Evolutionary conservation across 2,888 invertebrate genomes (phyloP), one percentile per base, ranked within the genome.

Genomic region (Erebia ligea): DNA sequence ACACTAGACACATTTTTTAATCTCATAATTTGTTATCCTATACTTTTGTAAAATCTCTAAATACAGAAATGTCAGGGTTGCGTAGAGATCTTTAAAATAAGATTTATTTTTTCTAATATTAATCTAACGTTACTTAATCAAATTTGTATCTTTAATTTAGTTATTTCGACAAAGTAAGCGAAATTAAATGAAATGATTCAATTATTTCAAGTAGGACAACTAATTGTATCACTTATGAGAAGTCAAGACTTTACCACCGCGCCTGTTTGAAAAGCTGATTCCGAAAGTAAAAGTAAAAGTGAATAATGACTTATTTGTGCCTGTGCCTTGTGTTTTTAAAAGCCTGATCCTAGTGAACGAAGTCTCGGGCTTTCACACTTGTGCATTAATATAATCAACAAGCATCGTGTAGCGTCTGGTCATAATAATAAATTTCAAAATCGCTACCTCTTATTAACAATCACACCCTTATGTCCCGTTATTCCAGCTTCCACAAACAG

Each of bases 401-500:
- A 34, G 34, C 34, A 34, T 34, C 34, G 5, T 34, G 34, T 34
- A 34, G 34, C 6, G 34, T 34, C 34, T 34, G 34, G 34, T 34
- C 34, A 6, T n/a, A 3, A 2, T 34, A 34, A 25, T 3, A 3
- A 25, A 3, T 25, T 25, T 3, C 1, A 62, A 65, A 78, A 64
- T 45, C 83, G 86, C 85, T 79, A 17, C 59, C 71, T 61, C 73
- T 56, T 15, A 48, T 72, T 67, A 69, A 52, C n/a, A 48, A 62
- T 3, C 1, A 67, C 6, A 2, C 48, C 13, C 70, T 69, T 61
- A 68, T 71, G 71, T 79, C 74, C 78, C 75, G 74, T 73, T 75
- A 72, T 25, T 69, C 76, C 77, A 76, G 75, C 78, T 79, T 81
- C 81, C 79, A 78, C 77, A 78, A 81, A 77, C 76, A 83, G 79